Base-by-base conservation (phyloP, 2,797 vertebrate genomes). In the Caiman crocodilus region DNA sequence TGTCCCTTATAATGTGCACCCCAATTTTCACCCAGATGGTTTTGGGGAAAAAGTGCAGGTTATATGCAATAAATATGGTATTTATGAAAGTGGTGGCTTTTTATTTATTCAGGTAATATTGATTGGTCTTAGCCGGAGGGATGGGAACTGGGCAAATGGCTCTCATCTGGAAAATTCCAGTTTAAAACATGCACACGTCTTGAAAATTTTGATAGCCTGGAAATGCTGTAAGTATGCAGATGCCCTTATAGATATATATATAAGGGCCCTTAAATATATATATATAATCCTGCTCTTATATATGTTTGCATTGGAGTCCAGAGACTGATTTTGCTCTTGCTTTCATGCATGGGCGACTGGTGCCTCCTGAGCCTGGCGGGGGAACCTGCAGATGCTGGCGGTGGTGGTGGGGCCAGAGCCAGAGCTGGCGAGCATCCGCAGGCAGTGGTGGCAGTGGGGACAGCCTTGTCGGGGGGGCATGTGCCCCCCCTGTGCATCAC, bases 121-220 rank as follows among this genome's bases (percentile, higher is more conserved):
- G 86, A 84, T 63, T 91, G 76, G 80, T 76, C 23, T 4, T 1
- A 18, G 12, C 4, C 3, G 3, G 67, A 26, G 57, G 82, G 76
- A 93, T 2, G 15, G 95, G 90, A 64, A 77, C 63, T 56, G 76
- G 89, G 90, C 26, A 61, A 61, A 61, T n/a, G 73, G 28, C 32
- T 32, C 15, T 95, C 67, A 76, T 86, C 76, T 84, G 73, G 94
- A 67, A 93, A 94, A 95, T 82, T 82, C 83, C 83, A 82, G 78
- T 87, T 87, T 12, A 71, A 85, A 90, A 59, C 30, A 82, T 90
- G 26, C 60, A 61, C 20, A 57, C 3, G 4, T 18, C n/a, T 17
- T 4, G 81, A 90, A 74, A 64, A 85, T 1, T 0, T 60, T 82
- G 85, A 30, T 18, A 63, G 92, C 82, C 82, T 87, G 90, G 86